These are phyloP conservation scores for Sacculina carcini DNA, from an alignment of 2,888 invertebrate species.

Conservation along the genomic window DNA sequence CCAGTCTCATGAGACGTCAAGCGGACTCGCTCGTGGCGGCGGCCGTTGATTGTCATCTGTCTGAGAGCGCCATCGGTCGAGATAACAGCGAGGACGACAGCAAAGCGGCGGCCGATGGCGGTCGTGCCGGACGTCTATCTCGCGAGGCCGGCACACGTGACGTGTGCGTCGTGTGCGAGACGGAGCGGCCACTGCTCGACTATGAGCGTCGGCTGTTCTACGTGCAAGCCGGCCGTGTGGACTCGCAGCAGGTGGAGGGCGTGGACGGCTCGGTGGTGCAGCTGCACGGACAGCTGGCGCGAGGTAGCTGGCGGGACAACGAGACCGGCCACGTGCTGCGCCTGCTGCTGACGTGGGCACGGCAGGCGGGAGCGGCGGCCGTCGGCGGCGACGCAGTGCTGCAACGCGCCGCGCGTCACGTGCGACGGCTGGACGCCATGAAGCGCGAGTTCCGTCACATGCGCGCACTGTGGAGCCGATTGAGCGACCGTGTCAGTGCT, in stretches of 20 bases:
- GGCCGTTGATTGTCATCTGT: slow-evolving; percentile 31
- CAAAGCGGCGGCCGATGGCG: slow-evolving; percentile 1
- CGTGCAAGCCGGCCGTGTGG: slow-evolving; percentile 20
- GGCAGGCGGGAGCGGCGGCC: slow-evolving; percentile 14
- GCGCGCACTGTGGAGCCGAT: slow-evolving; percentile 20
- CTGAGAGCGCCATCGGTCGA: slow-evolving; percentile 17
- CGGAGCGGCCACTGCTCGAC: slow-evolving; percentile 20
- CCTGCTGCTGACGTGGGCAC: slow-evolving; percentile 23
- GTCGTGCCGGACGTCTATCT: slow-evolving; percentile 7
- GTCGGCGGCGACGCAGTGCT: no score
- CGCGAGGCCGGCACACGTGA: no score
- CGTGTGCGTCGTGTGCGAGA: slow-evolving; percentile 21
- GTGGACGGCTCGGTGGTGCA: slow-evolving; percentile 17
- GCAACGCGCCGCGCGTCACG: slow-evolving; percentile 22
- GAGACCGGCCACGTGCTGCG: slow-evolving; percentile 30
- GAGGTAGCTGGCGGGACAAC: slow-evolving; percentile 37
- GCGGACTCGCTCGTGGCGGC: slow-evolving; percentile 21
- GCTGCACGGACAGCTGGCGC: slow-evolving; percentile 20
- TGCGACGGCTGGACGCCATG: slow-evolving; percentile 29
- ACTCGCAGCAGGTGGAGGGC: slow-evolving; percentile 12
- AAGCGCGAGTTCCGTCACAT: slow-evolving; percentile 35
- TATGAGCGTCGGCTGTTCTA: slow-evolving; percentile 27
- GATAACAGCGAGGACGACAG: no score
- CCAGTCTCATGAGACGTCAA: slow-evolving; percentile 17
- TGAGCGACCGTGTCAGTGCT: slow-evolving; percentile 28